Conservation (phyloP, 2,113 vertebrate species). For the Chloebia gouldiae region DNA sequence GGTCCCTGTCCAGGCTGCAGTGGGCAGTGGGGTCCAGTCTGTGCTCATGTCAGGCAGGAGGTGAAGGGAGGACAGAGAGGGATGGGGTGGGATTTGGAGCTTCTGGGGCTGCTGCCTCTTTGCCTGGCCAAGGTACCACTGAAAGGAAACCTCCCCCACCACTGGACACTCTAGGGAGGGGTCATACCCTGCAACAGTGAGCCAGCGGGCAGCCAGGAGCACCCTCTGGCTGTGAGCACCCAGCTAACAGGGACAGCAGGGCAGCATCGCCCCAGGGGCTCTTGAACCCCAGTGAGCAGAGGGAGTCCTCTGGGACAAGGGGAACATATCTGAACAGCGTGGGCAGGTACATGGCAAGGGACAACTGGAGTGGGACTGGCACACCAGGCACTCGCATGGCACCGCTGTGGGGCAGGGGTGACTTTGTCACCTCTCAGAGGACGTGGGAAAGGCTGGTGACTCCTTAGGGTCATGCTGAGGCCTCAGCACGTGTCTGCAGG, state of each 20-base stretch:
- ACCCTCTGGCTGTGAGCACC: neutral
- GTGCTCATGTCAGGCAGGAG: rapidly evolving
- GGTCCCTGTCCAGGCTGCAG: neutral
- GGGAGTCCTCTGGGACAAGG: neutral
- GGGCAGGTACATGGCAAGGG: neutral
- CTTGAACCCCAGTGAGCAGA: neutral
- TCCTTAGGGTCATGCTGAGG: neutral
- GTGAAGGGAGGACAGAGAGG: neutral
- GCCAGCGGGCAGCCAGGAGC: neutral
- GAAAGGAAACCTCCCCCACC: rapidly evolving
- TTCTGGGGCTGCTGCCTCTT: neutral
- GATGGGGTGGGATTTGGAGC: neutral
- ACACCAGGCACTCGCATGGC: rapidly evolving
- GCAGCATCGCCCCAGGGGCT: rapidly evolving
- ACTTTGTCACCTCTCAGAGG: neutral
- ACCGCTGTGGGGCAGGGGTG: neutral
- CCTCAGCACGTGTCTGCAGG: neutral
- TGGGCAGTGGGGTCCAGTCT: rapidly evolving
- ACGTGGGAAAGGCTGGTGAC: neutral
- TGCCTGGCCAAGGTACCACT: neutral
- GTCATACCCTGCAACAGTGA: neutral
- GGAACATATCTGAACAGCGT: rapidly evolving
- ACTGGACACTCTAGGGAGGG: neutral
- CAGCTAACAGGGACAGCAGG: too few species aligned
- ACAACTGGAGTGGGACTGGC: neutral